A percentile compares a stretch with the other conserved stretches of the same genome.
phyloP scores from a whole-genome alignment of 2,888 invertebrate species.

The Ariolimax columbianus region DNA sequence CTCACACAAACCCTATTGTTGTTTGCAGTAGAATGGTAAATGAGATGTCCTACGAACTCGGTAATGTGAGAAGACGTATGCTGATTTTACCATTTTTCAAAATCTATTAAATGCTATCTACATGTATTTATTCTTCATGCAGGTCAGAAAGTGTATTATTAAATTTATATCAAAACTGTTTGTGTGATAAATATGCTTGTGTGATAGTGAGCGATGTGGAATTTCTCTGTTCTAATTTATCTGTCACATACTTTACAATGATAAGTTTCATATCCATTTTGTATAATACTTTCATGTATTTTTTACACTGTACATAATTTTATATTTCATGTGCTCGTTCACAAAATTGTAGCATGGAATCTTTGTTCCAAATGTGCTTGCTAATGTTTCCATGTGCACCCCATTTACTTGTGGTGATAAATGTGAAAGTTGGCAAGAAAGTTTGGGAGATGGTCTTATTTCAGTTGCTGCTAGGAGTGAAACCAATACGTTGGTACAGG shows the following conservation, averaged over 20 bases:
- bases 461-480: no score
- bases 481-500: no score
- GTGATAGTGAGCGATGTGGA: neutral
- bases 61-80: no score
- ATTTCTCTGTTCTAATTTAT: neutral
- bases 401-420: neutral
- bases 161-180: neutral
- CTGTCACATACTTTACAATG: neutral
- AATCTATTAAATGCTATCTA: neutral
- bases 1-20: no score
- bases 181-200: neutral
- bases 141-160: neutral
- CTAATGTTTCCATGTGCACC: neutral
- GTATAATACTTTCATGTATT: neutral
- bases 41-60: no score
- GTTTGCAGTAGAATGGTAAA: no score
- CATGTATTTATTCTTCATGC: neutral
- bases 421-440: neutral
- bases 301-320: slow-evolving; percentile 6
- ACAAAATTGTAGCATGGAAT: neutral
- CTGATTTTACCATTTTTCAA: neutral
- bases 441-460: neutral
- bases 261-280: neutral
- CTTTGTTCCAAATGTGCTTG: neutral
- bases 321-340: neutral